Evolutionary conservation across 2,113 vertebrate genomes (phyloP), one percentile per base, ranked within the genome.

Genomic region (Propithecus coquereli): DNA sequence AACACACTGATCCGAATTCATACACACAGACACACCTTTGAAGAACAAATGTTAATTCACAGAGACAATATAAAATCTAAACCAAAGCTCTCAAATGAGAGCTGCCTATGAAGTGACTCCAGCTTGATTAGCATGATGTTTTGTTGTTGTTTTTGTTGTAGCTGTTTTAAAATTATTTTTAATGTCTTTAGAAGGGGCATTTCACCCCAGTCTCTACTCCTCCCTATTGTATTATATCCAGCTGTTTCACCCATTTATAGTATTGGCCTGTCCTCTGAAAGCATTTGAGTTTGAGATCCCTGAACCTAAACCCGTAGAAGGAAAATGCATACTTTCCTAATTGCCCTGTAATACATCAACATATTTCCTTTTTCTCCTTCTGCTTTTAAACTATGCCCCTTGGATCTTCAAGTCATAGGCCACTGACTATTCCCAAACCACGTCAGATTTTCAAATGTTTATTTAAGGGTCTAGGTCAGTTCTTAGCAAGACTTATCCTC

Each of bases 401-500:
- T 91, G 27, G 18, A 45, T 91, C 63, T 61, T 86, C 83, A 47
- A 20, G 63, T 96, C 66, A 52, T 27, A 66, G 66, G 70, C 18
- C n/a, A 73, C 37, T 71, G 87, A 32, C 81, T 82, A 87, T 25
- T 81, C 57, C 40, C 71, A 91, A 91, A 88, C 45, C 65, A 94
- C n/a, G 16, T 65, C 40, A 82, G 73, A 87, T 25, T 61, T 90
- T 90, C 54, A 54, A 93, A 61, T 87, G 10, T 87, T 85, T 84
- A 65, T 57, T 95, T 95, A 93, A 68, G 65, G 63, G 52, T 87
- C 50, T 88, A 63, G 66, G 73, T 90, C 71, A 71, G 14, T 82
- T 89, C 61, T 90, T 94, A 91, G 77, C 70, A 95, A 85, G 52
- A 95, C 32, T 68, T 94, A 73, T 17, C 47, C 1, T 76, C 40